Evolutionary conservation across 1,140 invertebrate genomes (phyloP), one percentile per base, ranked within the genome.

Genomic region (Lasaia peninsularis): DNA sequence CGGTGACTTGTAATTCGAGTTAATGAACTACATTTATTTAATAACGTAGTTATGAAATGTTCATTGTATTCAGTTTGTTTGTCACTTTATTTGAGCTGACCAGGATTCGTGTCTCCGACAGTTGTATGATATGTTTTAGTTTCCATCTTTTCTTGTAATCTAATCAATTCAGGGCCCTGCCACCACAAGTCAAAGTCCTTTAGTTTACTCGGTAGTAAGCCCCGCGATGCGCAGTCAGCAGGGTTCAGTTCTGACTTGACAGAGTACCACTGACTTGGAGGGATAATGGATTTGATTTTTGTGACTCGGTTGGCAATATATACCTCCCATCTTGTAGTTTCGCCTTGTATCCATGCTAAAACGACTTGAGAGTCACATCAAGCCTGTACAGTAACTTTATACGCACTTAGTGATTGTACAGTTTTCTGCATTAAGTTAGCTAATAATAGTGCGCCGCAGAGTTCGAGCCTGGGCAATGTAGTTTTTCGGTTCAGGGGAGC

Each of bases 401-500:
- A 16, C 1, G 35, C 52, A 5, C 49, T 56, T 1, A 75, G 32
- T 11, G 63, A 33, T 7, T 54, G 8, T 44, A n/a, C 56, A 4
- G 75, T 58, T 49, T 71, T 68, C 44, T 65, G 16, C 14, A 78
- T 57, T 14, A 88, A 21, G 11, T 70, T 56, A 4, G 76, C 66
- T 18, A 88, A 62, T 7, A 90, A 52, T 10, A 77, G 49, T 9
- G 89, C 89, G 10, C 72, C 89, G 54, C 65, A 78, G 16, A 91
- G 65, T 72, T 91, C 90, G 37, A 91, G 58, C 58, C 83, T 49
- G 0, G 91, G 89, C 9, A 92, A 73, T 2, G 82, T 75, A 10
- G 52, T 57, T 69, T 90, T 89, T 59, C 64, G 58, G 14, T 31
- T 10, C 1, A 89, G 50, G 28, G 89, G 89, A 35, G 89, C 77